Evolutionary conservation across 2,888 invertebrate species (phyloP).

Genomic region (Thymelicus acteon): DNA sequence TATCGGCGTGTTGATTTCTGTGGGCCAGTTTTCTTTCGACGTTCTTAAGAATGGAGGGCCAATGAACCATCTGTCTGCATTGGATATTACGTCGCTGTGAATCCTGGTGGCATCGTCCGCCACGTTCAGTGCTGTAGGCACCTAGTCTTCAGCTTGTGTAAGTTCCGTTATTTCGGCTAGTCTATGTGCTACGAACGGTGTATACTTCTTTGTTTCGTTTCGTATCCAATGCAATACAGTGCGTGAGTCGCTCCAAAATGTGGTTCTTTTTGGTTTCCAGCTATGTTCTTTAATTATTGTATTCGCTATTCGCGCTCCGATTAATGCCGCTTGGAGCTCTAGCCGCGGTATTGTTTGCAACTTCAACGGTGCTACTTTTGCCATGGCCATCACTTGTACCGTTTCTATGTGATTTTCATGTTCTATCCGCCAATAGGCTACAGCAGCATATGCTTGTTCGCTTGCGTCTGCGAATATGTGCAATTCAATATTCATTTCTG

Average conservation of each 20-base stretch:
- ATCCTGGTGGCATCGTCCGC: conserved; percentile 4
- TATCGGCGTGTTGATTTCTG: background rate
- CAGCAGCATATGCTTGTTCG: conserved; percentile 28
- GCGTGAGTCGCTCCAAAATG: conserved; percentile 39
- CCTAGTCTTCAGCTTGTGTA: background rate
- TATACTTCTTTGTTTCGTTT: conserved; percentile 26
- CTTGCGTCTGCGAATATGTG: background rate
- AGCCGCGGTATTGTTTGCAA: conserved; percentile 15
- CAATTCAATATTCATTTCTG: no score
- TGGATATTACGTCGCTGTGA: background rate
- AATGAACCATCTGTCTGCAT: background rate
- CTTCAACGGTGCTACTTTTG: conserved; percentile 23
- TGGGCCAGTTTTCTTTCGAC: background rate
- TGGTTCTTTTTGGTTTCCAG: conserved; percentile 4
- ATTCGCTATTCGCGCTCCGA: conserved; percentile 16
- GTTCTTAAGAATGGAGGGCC: background rate
- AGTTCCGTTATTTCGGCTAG: conserved; percentile 38
- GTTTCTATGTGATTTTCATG: background rate
- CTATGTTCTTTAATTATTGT: conserved; percentile 37
- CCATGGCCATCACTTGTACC: background rate
- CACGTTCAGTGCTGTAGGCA: background rate
- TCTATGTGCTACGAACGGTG: conserved; percentile 40
- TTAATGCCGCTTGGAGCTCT: conserved; percentile 25
- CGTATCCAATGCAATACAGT: conserved; percentile 39
- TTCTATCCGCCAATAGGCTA: conserved; percentile 12